Percentiles rank a stretch among this genome's conserved stretches.
These are phyloP conservation scores for Melanargia galathea DNA, from an alignment of 2,888 invertebrate species.

Conservation along the genomic window DNA sequence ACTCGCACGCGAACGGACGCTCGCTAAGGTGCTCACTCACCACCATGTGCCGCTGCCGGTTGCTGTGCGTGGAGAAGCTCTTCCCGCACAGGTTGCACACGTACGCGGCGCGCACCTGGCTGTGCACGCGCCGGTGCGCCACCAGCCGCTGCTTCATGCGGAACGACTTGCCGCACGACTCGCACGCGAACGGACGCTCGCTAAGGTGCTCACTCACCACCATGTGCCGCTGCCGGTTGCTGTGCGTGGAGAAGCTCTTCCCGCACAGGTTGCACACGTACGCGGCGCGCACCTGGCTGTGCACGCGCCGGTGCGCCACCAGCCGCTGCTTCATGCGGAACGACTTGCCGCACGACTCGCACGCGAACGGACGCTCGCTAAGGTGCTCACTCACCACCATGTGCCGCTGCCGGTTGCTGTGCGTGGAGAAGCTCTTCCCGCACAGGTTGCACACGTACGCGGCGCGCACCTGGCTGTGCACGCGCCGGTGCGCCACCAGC, in stretches of 20 bases:
- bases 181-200: constrained; percentile 72
- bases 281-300: constrained; percentile 53
- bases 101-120: constrained; percentile 54
- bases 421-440: constrained; percentile 70
- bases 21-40: constrained; percentile 62
- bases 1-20: constrained; percentile 68
- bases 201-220: constrained; percentile 61
- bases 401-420: constrained; percentile 69
- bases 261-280: constrained; percentile 66
- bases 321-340: constrained; percentile 70
- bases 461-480: constrained; percentile 58
- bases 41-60: constrained; percentile 72
- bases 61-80: constrained; percentile 69
- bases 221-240: constrained; percentile 72
- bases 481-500: constrained; percentile 64
- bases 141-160: constrained; percentile 68
- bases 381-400: constrained; percentile 67
- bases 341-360: constrained; percentile 65
- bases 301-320: constrained; percentile 66
- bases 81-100: constrained; percentile 66
- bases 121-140: constrained; percentile 66
- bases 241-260: constrained; percentile 70
- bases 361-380: constrained; percentile 69
- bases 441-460: constrained; percentile 62
- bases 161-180: constrained; percentile 67